Evolutionary conservation across 2,888 invertebrate genomes (phyloP).

Genomic region (Hypomecis punctinalis): DNA sequence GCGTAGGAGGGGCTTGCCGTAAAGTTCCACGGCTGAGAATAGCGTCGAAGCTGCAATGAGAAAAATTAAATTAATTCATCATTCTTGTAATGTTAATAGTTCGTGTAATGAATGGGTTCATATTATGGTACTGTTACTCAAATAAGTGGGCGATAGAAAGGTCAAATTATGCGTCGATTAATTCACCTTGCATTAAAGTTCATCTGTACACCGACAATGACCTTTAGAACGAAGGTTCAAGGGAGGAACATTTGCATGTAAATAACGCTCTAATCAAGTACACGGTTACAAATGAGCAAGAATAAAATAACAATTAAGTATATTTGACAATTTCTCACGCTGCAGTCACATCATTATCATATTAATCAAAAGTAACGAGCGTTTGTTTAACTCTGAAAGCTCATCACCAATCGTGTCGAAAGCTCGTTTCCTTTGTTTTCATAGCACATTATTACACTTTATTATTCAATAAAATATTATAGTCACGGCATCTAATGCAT

Average conservation of each 20-base stretch:
- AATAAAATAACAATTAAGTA: slow-evolving; percentile 4
- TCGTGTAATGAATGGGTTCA: slow-evolving; percentile 17
- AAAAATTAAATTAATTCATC: slow-evolving; percentile 19
- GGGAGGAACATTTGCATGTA: slow-evolving; percentile 38
- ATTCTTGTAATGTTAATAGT: slow-evolving; percentile 18
- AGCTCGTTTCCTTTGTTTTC: slow-evolving; percentile 41
- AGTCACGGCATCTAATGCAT: slow-evolving; percentile 74
- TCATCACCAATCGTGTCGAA: slow-evolving; percentile 31
- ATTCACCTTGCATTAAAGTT: slow-evolving; percentile 71
- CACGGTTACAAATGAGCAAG: slow-evolving; percentile 14
- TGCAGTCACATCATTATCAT: neutral
- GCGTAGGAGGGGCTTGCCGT: slow-evolving; percentile 85
- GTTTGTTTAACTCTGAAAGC: slow-evolving; percentile 21
- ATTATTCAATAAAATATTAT: slow-evolving; percentile 57
- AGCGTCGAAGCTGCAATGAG: slow-evolving; percentile 80
- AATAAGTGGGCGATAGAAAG: slow-evolving; percentile 59
- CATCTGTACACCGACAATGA: slow-evolving; percentile 63
- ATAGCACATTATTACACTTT: slow-evolving; percentile 39
- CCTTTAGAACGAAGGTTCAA: slow-evolving; percentile 55
- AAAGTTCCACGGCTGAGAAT: slow-evolving; percentile 86
- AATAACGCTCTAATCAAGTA: slow-evolving; percentile 35
- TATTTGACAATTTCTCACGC: slow-evolving; percentile 12
- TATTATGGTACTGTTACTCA: slow-evolving; percentile 43
- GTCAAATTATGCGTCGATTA: slow-evolving; percentile 60
- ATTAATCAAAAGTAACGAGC: slow-evolving; percentile 1